Evolutionary conservation across 2,797 vertebrate genomes (phyloP).

Genomic region (Lophotriccus pileatus): DNA sequence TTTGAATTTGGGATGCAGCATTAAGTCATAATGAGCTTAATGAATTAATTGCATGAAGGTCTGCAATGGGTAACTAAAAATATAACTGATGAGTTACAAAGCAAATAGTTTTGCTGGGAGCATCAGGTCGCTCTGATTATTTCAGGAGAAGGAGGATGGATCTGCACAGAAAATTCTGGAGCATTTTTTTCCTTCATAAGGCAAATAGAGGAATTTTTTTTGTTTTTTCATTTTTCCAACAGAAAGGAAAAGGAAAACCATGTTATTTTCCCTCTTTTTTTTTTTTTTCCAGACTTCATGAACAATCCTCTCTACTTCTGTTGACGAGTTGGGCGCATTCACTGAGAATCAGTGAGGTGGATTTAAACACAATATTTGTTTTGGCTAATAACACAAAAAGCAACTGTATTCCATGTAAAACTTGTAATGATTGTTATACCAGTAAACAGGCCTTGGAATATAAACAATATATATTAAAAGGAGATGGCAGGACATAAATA

Average conservation of each 20-base stretch:
- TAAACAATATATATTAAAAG: constrained; percentile 50
- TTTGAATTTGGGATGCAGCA: constrained; percentile 37
- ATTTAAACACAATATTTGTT: constrained; percentile 52
- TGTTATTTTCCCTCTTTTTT: neutral
- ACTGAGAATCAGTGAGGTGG: constrained; percentile 41
- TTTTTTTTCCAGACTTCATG: neutral
- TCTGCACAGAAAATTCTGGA: neutral
- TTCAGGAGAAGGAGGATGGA: neutral
- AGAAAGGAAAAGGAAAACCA: neutral
- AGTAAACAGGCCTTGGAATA: constrained; percentile 37
- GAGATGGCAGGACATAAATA: constrained; percentile 57
- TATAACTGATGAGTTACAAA: neutral
- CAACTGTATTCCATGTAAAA: constrained; percentile 20
- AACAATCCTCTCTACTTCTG: neutral
- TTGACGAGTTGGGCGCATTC: neutral
- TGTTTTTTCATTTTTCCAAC: neutral
- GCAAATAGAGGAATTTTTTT: neutral
- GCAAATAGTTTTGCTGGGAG: neutral
- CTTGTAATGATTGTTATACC: constrained; percentile 47
- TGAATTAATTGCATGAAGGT: constrained; percentile 44
- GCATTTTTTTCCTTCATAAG: neutral
- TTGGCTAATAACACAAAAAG: constrained; percentile 33
- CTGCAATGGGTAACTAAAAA: constrained; percentile 14
- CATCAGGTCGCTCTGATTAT: neutral
- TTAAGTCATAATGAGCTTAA: constrained; percentile 48